These are phyloP conservation scores for Syngnathoides biaculeatus DNA, from an alignment of 2,113 vertebrate genomes.

Conservation along the genomic window DNA sequence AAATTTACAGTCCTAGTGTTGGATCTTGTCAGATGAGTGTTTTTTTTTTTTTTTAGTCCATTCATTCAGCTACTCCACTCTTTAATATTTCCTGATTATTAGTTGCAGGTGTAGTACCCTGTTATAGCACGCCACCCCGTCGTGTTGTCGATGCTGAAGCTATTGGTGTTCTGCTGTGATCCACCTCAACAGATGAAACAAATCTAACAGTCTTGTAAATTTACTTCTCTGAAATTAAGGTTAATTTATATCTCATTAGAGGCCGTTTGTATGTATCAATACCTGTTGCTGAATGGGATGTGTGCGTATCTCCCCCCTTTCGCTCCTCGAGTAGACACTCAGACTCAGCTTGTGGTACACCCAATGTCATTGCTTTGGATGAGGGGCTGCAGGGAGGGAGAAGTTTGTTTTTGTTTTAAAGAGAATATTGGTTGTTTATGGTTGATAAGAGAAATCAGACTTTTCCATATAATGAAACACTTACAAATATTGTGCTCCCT, in stretches of 20 bases:
- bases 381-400: slow-evolving; percentile 74
- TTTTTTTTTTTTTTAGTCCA: background rate
- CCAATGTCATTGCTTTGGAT: slow-evolving; percentile 86
- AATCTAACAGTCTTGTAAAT: background rate
- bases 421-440: background rate
- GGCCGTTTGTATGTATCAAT: slow-evolving; percentile 1
- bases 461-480: background rate
- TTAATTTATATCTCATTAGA: background rate
- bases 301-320: slow-evolving; percentile 80
- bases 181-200: too few species aligned
- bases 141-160: background rate
- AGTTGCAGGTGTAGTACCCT: background rate
- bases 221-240: background rate
- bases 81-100: background rate
- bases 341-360: slow-evolving; percentile 76
- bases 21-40: background rate
- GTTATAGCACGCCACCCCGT: background rate
- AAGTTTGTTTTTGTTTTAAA: background rate
- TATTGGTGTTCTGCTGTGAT: too few species aligned
- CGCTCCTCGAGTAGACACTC: slow-evolving; percentile 84
- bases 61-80: background rate
- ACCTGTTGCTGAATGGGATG: slow-evolving; percentile 67
- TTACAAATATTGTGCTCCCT: too few species aligned
- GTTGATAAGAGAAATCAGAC: background rate
- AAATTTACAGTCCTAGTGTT: background rate